Evolutionary conservation across 2,113 vertebrate species (phyloP), one percentile per base, ranked within the genome.

Genomic region (Sinosuthora webbiana): DNA sequence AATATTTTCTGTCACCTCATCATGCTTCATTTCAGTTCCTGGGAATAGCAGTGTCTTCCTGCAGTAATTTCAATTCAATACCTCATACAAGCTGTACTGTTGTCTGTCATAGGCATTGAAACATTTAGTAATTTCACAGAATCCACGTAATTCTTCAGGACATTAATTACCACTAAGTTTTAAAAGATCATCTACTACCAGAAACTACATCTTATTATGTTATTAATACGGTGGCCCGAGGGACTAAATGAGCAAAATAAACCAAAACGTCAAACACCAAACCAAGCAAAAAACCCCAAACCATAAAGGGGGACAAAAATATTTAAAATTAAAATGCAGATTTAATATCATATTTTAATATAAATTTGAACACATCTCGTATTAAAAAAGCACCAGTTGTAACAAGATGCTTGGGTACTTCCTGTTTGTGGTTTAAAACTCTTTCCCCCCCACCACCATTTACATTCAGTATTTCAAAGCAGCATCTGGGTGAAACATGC

Each of bases 401-500:
- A 75, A 84, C 67, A 92, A 95, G 82, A 90, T 28, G 93, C 67
- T 89, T 89, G 75, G 73, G 96, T 94, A 76, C 64, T 93, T 97
- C 68, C 89, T 94, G 31, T 4, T 28, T 52, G 52, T 71, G 49
- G 73, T 96, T 96, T 93, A 78, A 89, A 93, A 88, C 47, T 22
- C 20, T 21, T 24, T 6, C 14, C 14, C 12, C 49, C 64, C 41
- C 17, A 6, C 18, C 7, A 13, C 7, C 47, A 82, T 91, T 97
- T 95, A 83, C 92, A 82, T 90, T 79, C 91, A 85, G 69, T 93
- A 92, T 97, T 97, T 97, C 94, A 97, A 97, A 95, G 92, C 87
- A 84, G 93, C 97, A 98, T 97, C 97, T 98, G 97, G 96, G 84
- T 69, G 95, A 98, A 98, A 97, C 83, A 97, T 96, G 97, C 83